Evolutionary conservation across 2,888 invertebrate species (phyloP), one percentile per base, ranked within the genome.

Genomic region (Drepana falcataria): DNA sequence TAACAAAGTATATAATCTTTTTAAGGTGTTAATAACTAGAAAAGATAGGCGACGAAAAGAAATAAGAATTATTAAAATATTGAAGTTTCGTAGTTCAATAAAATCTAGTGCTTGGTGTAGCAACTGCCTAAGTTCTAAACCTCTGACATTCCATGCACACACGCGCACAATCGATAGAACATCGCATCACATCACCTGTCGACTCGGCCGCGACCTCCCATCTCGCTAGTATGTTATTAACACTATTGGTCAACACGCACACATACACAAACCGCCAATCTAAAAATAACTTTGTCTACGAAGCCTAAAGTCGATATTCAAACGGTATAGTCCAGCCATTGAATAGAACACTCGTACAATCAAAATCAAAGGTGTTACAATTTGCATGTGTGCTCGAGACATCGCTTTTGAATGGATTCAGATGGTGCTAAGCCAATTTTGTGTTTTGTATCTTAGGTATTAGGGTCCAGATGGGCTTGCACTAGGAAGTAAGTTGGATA

Each of bases 401-500:
- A 78, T 83, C 71, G 78, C 68, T 81, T 75, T 87, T 88, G 85
- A 88, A 88, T 89, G 87, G 86, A 73, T 73, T 66, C 61, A 55
- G 55, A 59, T 66, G 56, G 49, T 72, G 80, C 76, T 74, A 52
- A 48, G 53, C 51, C 58, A 53, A 74, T 69, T 77, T 65, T 75
- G 60, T 61, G 59, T 67, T 75, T 60, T 83, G 71, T 63, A n/a
- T 0, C 2, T 7, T 5, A 49, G 35, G 2, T 1, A 35, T 59
- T 81, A 83, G 60, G 71, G 76, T 75, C 61, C 51, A 49, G 65
- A 68, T 75, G 81, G 49, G 65, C 54, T 48, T 74, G 76, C 58
- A 87, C 81, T 79, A 89, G 89, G 89, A 89, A 89, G 89, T 88
- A 75, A 81, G 76, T 85, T 85, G 85, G 85, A 85, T 88, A 86